Percentiles rank a stretch among this genome's conserved stretches.
These are phyloP conservation scores for Dryomyza anilis DNA, from an alignment of 2,888 invertebrate species.

Conservation along the genomic window DNA sequence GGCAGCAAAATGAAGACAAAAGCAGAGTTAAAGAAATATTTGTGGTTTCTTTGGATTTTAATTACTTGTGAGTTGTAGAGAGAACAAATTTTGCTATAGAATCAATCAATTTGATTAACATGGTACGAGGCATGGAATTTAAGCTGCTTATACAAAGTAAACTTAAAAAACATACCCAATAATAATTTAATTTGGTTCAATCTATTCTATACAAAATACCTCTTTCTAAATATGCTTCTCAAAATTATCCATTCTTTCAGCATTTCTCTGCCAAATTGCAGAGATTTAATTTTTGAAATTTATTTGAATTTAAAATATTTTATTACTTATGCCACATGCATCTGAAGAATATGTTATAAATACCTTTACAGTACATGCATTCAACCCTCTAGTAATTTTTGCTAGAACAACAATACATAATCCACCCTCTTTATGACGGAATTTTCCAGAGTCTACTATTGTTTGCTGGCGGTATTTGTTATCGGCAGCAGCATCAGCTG, in stretches of 20 bases:
- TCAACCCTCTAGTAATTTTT: background rate
- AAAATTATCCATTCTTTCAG: too few relatives aligned
- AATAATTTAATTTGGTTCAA: too few relatives aligned
- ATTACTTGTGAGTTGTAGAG: too few relatives aligned
- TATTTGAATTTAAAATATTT: background rate
- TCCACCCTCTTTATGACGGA: background rate
- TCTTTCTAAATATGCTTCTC: too few relatives aligned
- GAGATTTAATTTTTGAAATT: too few relatives aligned
- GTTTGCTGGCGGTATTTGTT: background rate
- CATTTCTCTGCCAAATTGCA: too few relatives aligned
- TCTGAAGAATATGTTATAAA: conserved; percentile 1
- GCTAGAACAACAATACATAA: background rate
- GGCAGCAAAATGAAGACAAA: too few relatives aligned
- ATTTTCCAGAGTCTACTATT: background rate
- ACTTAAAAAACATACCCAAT: too few relatives aligned
- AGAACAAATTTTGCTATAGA: too few relatives aligned
- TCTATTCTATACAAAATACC: too few relatives aligned
- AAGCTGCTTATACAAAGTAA: background rate
- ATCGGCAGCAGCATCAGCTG: conserved; percentile 13
- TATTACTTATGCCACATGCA: conserved; percentile 1
- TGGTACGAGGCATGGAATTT: background rate
- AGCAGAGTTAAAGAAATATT: too few relatives aligned
- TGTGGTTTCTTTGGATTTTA: too few relatives aligned
- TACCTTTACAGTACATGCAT: conserved; percentile 3
- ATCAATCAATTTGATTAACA: background rate